These are phyloP conservation scores for Heliconius charithonia DNA, from an alignment of 2,888 invertebrate genomes.

Conservation along the genomic window DNA sequence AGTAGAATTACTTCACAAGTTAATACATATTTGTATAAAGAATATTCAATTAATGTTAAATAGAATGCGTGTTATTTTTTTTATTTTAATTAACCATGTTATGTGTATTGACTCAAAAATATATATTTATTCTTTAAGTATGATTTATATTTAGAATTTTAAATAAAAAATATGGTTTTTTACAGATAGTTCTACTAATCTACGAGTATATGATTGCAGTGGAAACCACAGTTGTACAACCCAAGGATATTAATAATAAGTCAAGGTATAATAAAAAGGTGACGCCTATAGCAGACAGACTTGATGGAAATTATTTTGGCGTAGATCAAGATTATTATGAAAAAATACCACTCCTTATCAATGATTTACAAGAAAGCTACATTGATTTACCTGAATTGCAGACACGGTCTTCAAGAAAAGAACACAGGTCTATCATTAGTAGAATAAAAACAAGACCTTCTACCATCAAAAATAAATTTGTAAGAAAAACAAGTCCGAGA, in stretches of 20 bases:
- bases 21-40: background rate
- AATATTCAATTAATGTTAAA: background rate
- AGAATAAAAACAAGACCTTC: conserved; percentile 50
- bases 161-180: conserved; percentile 41
- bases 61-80: no score
- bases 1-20: background rate
- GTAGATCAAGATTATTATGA: conserved; percentile 79
- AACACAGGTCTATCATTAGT: conserved; percentile 44
- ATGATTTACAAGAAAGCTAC: conserved; percentile 75
- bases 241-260: conserved; percentile 46
- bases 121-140: no score
- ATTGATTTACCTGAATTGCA: conserved; percentile 62
- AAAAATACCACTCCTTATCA: conserved; percentile 78
- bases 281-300: conserved; percentile 72
- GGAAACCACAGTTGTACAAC: conserved; percentile 66
- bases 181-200: conserved; percentile 82
- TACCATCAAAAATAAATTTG: conserved; percentile 52
- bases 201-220: conserved; percentile 79
- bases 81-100: no score
- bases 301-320: conserved; percentile 72
- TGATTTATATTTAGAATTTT: no score
- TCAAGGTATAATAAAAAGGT: conserved; percentile 53
- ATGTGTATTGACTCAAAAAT: no score
- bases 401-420: conserved; percentile 39
- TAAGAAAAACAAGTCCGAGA: conserved; percentile 76